Evolutionary conservation across 2,888 invertebrate species (phyloP).

Genomic region (Spodoptera exigua): DNA sequence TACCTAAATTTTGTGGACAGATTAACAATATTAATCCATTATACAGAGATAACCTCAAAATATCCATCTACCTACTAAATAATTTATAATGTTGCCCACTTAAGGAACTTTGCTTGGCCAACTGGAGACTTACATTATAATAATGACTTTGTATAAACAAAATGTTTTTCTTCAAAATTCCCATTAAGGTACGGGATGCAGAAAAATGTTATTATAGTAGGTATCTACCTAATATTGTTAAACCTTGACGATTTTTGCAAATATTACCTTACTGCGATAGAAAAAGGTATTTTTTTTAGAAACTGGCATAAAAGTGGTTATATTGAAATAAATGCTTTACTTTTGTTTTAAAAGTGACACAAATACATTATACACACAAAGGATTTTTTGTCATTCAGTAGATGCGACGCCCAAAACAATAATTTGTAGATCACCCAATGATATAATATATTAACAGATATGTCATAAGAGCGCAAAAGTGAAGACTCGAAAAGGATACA

Average conservation of each 20-base stretch:
- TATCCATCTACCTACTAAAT: conserved; percentile 58
- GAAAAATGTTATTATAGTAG: conserved; percentile 53
- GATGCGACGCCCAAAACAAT: too few relatives aligned
- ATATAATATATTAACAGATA: too few relatives aligned
- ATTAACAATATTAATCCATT: conserved; percentile 54
- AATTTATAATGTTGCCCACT: conserved; percentile 63
- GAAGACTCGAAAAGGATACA: too few relatives aligned
- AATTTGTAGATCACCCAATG: too few relatives aligned
- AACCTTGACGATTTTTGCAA: conserved; percentile 23
- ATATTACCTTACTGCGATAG: too few relatives aligned
- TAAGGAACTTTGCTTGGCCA: conserved; percentile 69
- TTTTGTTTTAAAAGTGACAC: too few relatives aligned
- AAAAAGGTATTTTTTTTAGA: conserved; percentile 10
- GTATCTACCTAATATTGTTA: conserved; percentile 20
- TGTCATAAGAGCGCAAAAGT: too few relatives aligned
- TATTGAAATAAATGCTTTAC: too few relatives aligned
- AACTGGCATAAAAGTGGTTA: too few relatives aligned
- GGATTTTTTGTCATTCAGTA: too few relatives aligned
- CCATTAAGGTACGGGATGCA: conserved; percentile 76
- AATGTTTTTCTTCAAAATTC: conserved; percentile 76
- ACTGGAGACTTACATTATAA: conserved; percentile 84
- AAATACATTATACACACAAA: too few relatives aligned
- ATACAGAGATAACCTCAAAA: conserved; percentile 48
- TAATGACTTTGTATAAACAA: conserved; percentile 82
- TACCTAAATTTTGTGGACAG: conserved; percentile 25